A percentile compares a stretch with the other conserved stretches of the same genome.
These are phyloP conservation scores for Calypte anna DNA, from an alignment of 2,113 vertebrate genomes.

Conservation along the genomic window DNA sequence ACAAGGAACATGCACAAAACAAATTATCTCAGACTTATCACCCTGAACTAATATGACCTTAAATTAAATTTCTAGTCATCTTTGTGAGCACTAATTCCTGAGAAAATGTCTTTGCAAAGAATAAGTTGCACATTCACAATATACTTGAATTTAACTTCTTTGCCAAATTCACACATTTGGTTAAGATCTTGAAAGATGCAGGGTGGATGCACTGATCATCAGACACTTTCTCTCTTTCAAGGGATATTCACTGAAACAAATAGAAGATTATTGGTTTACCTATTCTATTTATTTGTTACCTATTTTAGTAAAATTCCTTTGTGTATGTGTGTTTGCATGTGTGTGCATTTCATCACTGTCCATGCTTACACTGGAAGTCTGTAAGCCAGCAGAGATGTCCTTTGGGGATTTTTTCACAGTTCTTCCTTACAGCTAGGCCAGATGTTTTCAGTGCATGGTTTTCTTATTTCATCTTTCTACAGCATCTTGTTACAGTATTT, in stretches of 20 bases:
- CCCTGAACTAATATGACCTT: not conserved
- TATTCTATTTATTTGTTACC: not conserved
- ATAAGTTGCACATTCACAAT: not conserved
- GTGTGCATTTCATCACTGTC: not conserved
- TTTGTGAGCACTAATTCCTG: not conserved
- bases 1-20: not conserved
- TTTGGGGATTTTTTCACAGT: constrained; percentile 4
- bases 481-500: not conserved
- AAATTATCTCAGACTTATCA: not conserved
- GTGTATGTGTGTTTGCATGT: not conserved
- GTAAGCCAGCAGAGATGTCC: not conserved
- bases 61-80: not conserved
- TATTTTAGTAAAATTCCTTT: constrained; percentile 12
- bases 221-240: not conserved
- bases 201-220: not conserved
- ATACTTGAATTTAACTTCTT: not conserved
- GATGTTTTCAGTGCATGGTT: not conserved
- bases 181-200: not conserved
- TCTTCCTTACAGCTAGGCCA: not conserved
- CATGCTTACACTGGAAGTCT: not conserved
- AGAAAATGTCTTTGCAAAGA: not conserved
- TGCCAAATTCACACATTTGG: not conserved
- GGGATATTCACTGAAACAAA: not conserved
- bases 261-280: not conserved
- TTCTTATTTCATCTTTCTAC: not conserved